Conservation (phyloP, 2,113 vertebrate species). For the Podilymbus podiceps region DNA sequence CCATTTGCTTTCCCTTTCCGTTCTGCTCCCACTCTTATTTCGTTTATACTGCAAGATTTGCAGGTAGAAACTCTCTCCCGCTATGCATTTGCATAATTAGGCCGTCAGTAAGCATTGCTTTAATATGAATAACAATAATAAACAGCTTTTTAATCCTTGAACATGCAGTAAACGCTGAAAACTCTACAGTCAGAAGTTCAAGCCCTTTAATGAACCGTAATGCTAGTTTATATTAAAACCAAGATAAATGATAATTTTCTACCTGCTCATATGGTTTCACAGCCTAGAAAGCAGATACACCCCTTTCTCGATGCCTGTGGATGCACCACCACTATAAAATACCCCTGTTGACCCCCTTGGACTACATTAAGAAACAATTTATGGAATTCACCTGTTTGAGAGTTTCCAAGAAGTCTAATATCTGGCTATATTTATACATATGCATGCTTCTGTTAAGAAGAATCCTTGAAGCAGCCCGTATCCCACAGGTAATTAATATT, state of each 20-base stretch:
- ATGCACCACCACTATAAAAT: neutral
- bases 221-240: neutral
- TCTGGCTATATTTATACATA: neutral
- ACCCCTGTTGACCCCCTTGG: neutral
- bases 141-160: neutral
- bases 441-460: neutral
- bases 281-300: neutral
- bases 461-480: neutral
- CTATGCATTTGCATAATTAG: neutral
- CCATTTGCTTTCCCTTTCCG: neutral
- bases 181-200: neutral
- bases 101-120: neutral
- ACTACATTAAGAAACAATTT: neutral
- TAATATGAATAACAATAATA: constrained; percentile 11
- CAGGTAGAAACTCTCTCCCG: constrained; percentile 10
- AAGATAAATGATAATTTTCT: neutral
- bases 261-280: neutral
- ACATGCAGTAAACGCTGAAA: neutral
- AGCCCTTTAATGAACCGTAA: constrained; percentile 1
- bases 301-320: neutral
- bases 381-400: neutral
- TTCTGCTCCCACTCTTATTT: neutral
- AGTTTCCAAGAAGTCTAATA: neutral
- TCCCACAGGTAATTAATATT: neutral
- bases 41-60: neutral